Percentiles rank a stretch among this genome's conserved stretches.
Conservation (phyloP, 1,140 invertebrate genomes). For the Ceratoteleas bidentatus region DNA sequence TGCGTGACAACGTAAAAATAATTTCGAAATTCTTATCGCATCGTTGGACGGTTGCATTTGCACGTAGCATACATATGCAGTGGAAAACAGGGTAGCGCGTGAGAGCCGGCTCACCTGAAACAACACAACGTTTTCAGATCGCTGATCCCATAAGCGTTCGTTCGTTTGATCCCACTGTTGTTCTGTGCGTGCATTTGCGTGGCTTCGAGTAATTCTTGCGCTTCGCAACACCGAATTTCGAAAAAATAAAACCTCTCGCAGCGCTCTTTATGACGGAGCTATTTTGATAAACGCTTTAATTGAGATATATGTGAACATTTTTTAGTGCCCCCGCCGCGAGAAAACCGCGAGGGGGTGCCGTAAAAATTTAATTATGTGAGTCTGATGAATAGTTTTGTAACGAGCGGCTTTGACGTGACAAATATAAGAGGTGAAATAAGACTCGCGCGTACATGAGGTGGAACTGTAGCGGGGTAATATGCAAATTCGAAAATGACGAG, state of each 20-base stretch:
- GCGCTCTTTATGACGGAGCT: slow-evolving; percentile 39
- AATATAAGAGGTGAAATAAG: slow-evolving; percentile 60
- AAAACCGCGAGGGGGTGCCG: neutral
- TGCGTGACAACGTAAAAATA: slow-evolving; percentile 68
- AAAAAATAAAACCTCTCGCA: slow-evolving; percentile 58
- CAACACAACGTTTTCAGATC: slow-evolving; percentile 80
- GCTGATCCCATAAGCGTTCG: slow-evolving; percentile 79
- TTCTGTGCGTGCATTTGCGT: slow-evolving; percentile 68
- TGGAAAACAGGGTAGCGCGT: slow-evolving; percentile 74
- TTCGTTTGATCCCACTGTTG: slow-evolving; percentile 79
- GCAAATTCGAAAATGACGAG: slow-evolving; percentile 72
- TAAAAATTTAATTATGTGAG: slow-evolving; percentile 27
- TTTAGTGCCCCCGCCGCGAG: neutral
- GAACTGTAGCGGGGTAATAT: slow-evolving; percentile 73
- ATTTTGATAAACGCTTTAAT: slow-evolving; percentile 62
- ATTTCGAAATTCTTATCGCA: slow-evolving; percentile 68
- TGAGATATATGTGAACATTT: slow-evolving; percentile 35
- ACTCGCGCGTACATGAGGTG: slow-evolving; percentile 67
- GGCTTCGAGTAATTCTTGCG: slow-evolving; percentile 69
- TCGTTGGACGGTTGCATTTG: slow-evolving; percentile 66
- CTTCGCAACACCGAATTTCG: slow-evolving; percentile 56
- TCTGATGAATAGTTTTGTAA: slow-evolving; percentile 61
- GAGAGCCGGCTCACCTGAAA: slow-evolving; percentile 80
- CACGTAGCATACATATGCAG: slow-evolving; percentile 67
- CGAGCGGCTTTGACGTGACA: slow-evolving; percentile 44